Conservation (phyloP, 2,113 vertebrate species). For the Anhinga anhinga region DNA sequence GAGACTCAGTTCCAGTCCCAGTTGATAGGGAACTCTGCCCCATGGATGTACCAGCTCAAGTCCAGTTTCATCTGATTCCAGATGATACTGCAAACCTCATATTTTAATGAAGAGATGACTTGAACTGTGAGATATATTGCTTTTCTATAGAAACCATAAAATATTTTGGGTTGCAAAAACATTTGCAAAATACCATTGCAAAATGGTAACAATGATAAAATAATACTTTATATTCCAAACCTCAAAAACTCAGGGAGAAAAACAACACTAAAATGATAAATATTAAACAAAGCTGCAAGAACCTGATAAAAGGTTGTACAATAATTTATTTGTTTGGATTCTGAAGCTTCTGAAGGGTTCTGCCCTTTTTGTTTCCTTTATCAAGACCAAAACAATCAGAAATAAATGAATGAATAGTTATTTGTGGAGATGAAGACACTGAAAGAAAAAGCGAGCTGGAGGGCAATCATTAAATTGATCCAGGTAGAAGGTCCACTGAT, state of each 20-base stretch:
- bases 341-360: neutral
- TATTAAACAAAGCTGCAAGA: neutral
- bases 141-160: neutral
- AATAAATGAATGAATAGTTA: neutral
- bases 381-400: neutral
- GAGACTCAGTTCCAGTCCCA: neutral
- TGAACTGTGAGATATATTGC: neutral
- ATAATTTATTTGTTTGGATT: neutral
- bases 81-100: neutral
- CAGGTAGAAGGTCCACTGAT: neutral
- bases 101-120: neutral
- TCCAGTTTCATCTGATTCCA: neutral
- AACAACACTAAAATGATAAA: neutral
- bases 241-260: neutral
- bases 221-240: neutral
- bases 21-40: neutral
- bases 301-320: neutral
- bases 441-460: neutral
- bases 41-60: rapidly evolving
- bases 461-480: neutral
- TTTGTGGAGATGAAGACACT: neutral
- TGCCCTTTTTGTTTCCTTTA: neutral
- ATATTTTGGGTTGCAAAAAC: neutral
- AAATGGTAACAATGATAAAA: neutral
- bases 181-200: neutral